Evolutionary conservation across 2,113 vertebrate species (phyloP).

Genomic region (Agelaius phoeniceus): DNA sequence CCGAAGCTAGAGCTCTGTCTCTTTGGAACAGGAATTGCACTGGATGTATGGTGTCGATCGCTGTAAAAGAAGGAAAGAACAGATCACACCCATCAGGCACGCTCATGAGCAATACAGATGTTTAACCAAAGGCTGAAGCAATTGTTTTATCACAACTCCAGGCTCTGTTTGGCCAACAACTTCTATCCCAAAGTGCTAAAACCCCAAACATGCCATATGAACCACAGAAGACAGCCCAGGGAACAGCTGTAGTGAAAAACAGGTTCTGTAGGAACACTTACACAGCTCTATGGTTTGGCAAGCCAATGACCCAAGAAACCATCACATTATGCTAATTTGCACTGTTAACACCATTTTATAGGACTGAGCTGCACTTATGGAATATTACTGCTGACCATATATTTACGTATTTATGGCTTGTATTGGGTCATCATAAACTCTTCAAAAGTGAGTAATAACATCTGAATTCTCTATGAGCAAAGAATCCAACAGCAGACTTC

Average conservation of each 20-base stretch:
- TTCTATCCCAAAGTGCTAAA: not conserved
- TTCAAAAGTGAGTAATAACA: not conserved
- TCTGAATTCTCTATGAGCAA: not conserved
- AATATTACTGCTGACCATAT: not conserved
- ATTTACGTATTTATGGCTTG: not conserved
- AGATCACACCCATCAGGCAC: not conserved
- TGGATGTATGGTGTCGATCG: slow-evolving; percentile 88
- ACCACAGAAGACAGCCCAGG: not conserved
- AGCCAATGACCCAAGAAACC: slow-evolving; percentile 28
- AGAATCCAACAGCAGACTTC: not conserved
- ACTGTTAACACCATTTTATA: slow-evolving; percentile 35
- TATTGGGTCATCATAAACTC: not conserved
- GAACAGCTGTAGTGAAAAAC: not conserved
- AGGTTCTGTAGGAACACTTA: not conserved
- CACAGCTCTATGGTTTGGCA: not conserved
- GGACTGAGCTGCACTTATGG: not conserved
- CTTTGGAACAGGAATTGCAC: slow-evolving; percentile 88
- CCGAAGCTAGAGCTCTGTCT: slow-evolving; percentile 82
- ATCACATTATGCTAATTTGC: not conserved
- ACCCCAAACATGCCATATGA: not conserved
- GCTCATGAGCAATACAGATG: not conserved
- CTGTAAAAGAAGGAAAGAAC: slow-evolving; percentile 68
- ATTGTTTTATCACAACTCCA: not conserved
- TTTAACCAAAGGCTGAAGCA: not conserved
- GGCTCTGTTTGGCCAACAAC: not conserved